phyloP scores from a whole-genome alignment of 1,140 invertebrate species.

The Cydia strobilella region DNA sequence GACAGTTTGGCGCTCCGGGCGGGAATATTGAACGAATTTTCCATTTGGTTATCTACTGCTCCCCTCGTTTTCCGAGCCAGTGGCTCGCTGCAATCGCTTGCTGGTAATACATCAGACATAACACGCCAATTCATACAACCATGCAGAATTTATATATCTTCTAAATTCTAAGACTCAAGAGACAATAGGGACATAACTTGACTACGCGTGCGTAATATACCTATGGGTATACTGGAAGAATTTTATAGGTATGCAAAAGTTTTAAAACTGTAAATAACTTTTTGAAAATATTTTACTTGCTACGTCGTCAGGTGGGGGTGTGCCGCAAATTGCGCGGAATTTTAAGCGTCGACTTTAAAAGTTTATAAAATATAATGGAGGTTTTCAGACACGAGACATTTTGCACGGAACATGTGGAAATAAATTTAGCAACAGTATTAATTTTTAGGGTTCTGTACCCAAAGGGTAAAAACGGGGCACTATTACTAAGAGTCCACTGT shows the following conservation, averaged over 20 bases:
- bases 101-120: constrained; percentile 34
- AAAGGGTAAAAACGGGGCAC: no score
- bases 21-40: constrained; percentile 48
- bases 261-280: not conserved
- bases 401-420: not conserved
- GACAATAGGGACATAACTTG: not conserved
- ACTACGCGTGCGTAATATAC: not conserved
- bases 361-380: constrained; percentile 13
- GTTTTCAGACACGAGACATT: not conserved
- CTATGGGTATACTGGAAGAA: not conserved
- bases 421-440: no score
- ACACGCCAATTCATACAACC: not conserved
- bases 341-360: not conserved
- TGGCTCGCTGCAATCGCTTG: constrained; percentile 39
- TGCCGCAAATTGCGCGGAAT: not conserved
- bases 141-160: constrained; percentile 2
- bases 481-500: no score
- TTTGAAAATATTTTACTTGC: not conserved
- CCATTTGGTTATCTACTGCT: constrained; percentile 46
- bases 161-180: not conserved
- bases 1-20: constrained; percentile 25
- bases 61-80: constrained; percentile 47
- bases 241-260: not conserved
- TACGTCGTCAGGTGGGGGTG: not conserved
- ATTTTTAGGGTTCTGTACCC: no score